Evolutionary conservation across 2,113 vertebrate species (phyloP).

Genomic region (Asarcornis scutulata): DNA sequence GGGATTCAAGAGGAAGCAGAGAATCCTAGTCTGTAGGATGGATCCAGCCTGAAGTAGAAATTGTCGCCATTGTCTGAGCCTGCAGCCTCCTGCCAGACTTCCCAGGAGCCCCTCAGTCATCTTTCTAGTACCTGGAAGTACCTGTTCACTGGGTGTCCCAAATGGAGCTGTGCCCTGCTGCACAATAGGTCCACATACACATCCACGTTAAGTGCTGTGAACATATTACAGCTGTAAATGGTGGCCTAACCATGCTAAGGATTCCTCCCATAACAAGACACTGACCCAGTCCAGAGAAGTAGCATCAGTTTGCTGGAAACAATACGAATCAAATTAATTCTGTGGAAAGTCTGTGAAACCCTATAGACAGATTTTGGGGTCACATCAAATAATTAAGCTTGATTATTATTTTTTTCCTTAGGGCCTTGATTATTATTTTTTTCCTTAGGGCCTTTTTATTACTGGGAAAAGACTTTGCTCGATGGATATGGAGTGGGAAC

Average conservation of each 20-base stretch:
- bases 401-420: not conserved
- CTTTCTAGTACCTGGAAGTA: not conserved
- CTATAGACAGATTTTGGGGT: not conserved
- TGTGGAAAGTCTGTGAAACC: not conserved
- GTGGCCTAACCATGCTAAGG: not conserved
- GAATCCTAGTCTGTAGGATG: not conserved
- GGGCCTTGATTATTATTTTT: no score
- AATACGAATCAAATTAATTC: not conserved
- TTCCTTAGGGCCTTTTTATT: not conserved
- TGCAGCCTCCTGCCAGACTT: not conserved
- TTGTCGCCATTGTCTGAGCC: not conserved
- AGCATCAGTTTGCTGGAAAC: not conserved
- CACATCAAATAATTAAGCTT: not conserved
- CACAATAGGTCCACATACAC: not conserved
- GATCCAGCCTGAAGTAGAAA: not conserved
- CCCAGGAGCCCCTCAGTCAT: not conserved
- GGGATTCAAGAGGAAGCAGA: not conserved
- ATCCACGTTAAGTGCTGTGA: not conserved
- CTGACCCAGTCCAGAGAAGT: not conserved
- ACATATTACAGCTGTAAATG: not conserved
- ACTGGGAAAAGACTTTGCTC: not conserved
- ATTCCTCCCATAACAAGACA: not conserved
- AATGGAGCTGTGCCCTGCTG: not conserved
- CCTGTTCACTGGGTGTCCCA: not conserved
- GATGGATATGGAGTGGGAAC: not conserved